A percentile compares a stretch with the other conserved stretches of the same genome.
Conservation (phyloP, 2,797 vertebrate genomes). For the Capromys pilorides region DNA sequence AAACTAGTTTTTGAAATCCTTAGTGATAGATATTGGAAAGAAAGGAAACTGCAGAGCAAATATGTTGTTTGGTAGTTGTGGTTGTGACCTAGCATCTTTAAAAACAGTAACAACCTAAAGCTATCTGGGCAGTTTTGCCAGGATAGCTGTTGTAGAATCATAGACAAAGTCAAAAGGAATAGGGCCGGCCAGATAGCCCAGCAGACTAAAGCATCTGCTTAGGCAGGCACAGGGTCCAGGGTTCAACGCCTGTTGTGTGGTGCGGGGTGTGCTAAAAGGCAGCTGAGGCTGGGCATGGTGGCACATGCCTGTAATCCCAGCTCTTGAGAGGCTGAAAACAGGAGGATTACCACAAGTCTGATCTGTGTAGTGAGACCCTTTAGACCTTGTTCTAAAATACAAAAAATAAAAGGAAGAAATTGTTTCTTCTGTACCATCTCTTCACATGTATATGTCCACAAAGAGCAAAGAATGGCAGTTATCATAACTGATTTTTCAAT, state of each 20-base stretch:
- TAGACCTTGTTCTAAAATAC: too few species aligned
- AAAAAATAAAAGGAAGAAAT: not conserved
- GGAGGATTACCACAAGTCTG: too few species aligned
- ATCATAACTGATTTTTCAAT: constrained; percentile 1
- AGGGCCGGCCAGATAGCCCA: too few species aligned
- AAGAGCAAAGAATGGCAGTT: not conserved
- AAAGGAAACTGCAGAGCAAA: not conserved
- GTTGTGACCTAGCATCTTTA: constrained; percentile 2
- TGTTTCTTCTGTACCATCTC: not conserved
- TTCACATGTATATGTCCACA: not conserved
- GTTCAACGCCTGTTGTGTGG: too few species aligned
- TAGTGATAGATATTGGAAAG: not conserved
- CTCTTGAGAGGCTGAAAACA: too few species aligned
- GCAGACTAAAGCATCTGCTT: too few species aligned
- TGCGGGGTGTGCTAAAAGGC: too few species aligned
- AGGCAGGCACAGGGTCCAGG: too few species aligned
- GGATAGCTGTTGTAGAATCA: not conserved
- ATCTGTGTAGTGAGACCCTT: too few species aligned
- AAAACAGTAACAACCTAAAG: constrained; percentile 36
- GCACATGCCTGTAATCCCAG: too few species aligned
- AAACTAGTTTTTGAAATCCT: constrained; percentile 41
- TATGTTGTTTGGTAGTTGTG: not conserved
- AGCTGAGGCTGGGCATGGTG: too few species aligned
- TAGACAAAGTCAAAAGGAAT: not conserved
- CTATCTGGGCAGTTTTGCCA: not conserved